phyloP scores from a whole-genome alignment of 2,888 invertebrate genomes.

The Melikaiella ostensackeni region DNA sequence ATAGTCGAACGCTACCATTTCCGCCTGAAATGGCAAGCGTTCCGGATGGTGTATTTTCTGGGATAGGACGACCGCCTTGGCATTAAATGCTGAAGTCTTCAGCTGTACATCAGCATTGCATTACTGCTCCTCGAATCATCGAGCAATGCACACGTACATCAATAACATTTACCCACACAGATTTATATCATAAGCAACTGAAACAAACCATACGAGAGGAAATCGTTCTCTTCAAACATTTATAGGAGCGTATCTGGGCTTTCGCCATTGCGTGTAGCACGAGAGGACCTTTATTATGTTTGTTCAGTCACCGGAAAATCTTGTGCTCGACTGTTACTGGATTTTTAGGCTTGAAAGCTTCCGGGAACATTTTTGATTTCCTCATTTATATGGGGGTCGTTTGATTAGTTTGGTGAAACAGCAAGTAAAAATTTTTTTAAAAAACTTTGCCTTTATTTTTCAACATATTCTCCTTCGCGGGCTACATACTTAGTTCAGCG shows the following conservation, averaged over 20 bases:
- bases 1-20: slow-evolving; percentile 40
- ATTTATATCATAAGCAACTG: slow-evolving; percentile 1
- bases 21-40: slow-evolving; percentile 52
- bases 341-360: slow-evolving; percentile 8
- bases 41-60: slow-evolving; percentile 52
- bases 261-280: neutral
- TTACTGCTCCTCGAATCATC: slow-evolving; percentile 1
- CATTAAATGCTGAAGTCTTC: slow-evolving; percentile 33
- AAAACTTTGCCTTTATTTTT: no score
- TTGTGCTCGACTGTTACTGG: slow-evolving; percentile 13
- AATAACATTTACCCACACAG: neutral
- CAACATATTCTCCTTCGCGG: no score
- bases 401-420: no score
- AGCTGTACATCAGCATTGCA: neutral
- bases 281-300: slow-evolving; percentile 44
- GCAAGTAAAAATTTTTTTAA: no score
- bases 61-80: slow-evolving; percentile 40
- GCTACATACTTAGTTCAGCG: no score
- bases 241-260: slow-evolving; percentile 22
- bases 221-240: slow-evolving; percentile 15
- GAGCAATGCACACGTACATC: neutral
- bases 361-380: slow-evolving; percentile 16
- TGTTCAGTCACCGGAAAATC: slow-evolving; percentile 51
- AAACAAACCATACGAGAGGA: neutral
- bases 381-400: no score